A percentile compares a stretch with the other conserved stretches of the same genome.
These are phyloP conservation scores for Himalopsyche kuldschensis DNA, from an alignment of 2,888 invertebrate species.

Conservation along the genomic window DNA sequence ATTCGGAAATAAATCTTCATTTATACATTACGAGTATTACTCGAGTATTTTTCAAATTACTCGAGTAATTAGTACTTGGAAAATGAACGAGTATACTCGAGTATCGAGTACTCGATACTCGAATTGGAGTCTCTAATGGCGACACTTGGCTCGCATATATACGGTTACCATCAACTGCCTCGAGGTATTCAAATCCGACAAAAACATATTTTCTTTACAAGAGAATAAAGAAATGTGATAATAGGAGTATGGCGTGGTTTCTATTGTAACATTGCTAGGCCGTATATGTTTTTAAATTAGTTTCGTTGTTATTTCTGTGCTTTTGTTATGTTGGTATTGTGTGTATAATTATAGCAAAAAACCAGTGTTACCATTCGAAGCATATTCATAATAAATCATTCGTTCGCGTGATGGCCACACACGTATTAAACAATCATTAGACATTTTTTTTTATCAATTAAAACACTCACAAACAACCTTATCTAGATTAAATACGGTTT, in stretches of 20 bases:
- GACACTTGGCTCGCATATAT: too few relatives aligned
- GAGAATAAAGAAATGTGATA: neutral
- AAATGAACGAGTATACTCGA: too few relatives aligned
- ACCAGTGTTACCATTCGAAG: neutral
- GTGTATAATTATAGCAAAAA: neutral
- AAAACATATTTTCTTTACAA: neutral
- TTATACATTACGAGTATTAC: too few relatives aligned
- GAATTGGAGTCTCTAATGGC: too few relatives aligned
- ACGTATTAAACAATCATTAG: conserved; percentile 13
- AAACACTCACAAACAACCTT: neutral
- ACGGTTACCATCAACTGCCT: neutral
- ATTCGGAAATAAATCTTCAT: too few relatives aligned
- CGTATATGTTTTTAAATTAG: neutral
- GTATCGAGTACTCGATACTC: too few relatives aligned
- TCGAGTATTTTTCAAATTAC: too few relatives aligned
- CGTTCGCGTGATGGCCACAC: conserved; percentile 6
- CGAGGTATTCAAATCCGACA: neutral
- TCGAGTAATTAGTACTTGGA: too few relatives aligned
- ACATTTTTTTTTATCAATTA: conserved; percentile 9
- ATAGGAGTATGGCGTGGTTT: neutral
- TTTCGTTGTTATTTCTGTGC: neutral
- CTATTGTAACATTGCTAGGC: neutral
- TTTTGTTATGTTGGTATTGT: neutral
- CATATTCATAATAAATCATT: neutral
- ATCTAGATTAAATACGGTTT: neutral